These are phyloP conservation scores for Pachydiplax longipennis DNA, from an alignment of 2,888 invertebrate species.

Conservation along the genomic window DNA sequence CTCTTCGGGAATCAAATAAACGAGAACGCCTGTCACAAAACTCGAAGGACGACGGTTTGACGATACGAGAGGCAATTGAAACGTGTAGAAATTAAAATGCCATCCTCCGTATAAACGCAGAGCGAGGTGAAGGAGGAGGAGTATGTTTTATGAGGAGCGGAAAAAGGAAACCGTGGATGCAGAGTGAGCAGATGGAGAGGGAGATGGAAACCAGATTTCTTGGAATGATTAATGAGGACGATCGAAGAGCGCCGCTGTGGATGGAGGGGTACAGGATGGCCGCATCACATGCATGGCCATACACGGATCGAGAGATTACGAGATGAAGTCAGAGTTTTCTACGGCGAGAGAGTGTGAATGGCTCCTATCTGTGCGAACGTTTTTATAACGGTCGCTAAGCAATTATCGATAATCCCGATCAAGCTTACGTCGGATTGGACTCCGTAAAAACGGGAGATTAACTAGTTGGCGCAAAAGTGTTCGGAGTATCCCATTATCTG, in stretches of 20 bases:
- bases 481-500: no score
- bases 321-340: not conserved
- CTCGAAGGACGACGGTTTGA: no score
- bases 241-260: not conserved
- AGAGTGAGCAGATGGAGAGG: not conserved
- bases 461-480: no score
- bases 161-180: not conserved
- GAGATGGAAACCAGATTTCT: conserved; percentile 36
- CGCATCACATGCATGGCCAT: not conserved
- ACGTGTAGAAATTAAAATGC: no score
- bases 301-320: not conserved
- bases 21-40: no score
- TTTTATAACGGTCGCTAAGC: no score
- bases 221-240: conserved; percentile 19
- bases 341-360: not conserved
- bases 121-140: not conserved
- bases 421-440: no score
- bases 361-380: not conserved
- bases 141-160: not conserved
- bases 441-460: no score
- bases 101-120: not conserved
- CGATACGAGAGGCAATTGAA: no score
- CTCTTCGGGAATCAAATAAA: no score
- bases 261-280: not conserved
- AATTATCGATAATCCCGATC: no score